Evolutionary conservation across 23 tunicate species (phyloP).

Genomic region (Botrylloides violaceus): DNA sequence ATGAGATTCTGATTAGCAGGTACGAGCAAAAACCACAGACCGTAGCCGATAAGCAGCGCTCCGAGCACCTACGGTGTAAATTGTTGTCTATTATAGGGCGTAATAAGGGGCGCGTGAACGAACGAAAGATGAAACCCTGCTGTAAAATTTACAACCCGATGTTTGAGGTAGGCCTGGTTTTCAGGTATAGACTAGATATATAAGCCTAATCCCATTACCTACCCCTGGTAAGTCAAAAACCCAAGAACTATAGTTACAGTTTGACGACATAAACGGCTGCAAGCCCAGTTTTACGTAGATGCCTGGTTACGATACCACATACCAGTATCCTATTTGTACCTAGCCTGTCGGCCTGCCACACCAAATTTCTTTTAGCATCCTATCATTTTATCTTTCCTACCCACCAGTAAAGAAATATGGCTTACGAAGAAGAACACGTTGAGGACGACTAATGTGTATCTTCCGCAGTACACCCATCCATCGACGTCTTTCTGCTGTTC

Average conservation of each 20-base stretch:
- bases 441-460: constrained; percentile 50
- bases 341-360: not conserved
- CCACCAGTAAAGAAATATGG: not conserved
- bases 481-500: constrained; percentile 12
- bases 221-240: too few species aligned
- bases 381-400: too few species aligned
- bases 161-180: not conserved
- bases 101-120: too few species aligned
- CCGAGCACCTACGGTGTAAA: constrained; percentile 27
- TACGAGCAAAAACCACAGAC: constrained; percentile 41
- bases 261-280: too few species aligned
- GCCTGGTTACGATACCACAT: too few species aligned
- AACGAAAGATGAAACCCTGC: not conserved
- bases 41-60: constrained; percentile 33
- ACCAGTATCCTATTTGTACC: too few species aligned
- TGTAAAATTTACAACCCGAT: not conserved
- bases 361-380: not conserved
- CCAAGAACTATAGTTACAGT: too few species aligned
- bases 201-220: too few species aligned
- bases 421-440: constrained; percentile 58
- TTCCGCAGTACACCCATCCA: constrained; percentile 44
- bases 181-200: too few species aligned
- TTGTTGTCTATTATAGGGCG: not conserved
- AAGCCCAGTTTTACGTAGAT: too few species aligned
- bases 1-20: constrained; percentile 58